Evolutionary conservation across 2,888 invertebrate species (phyloP).

Genomic region (Caenorhabditis sp.): DNA sequence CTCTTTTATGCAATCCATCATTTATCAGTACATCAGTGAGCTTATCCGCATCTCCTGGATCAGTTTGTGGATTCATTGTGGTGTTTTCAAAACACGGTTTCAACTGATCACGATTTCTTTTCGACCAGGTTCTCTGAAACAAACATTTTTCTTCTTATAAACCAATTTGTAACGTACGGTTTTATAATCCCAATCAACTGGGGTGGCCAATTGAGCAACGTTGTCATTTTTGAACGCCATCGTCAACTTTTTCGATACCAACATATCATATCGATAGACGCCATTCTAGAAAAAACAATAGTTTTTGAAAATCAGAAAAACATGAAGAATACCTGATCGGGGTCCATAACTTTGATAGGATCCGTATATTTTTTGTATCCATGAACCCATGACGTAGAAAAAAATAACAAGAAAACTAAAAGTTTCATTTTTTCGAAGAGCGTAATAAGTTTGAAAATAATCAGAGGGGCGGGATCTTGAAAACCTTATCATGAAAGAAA

Average conservation of each 20-base stretch:
- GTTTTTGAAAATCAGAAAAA: neutral
- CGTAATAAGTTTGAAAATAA: no score
- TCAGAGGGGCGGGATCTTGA: neutral
- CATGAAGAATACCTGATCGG: slow-evolving; percentile 10
- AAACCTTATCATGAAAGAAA: neutral
- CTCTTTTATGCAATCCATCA: slow-evolving; percentile 57
- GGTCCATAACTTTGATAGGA: slow-evolving; percentile 24
- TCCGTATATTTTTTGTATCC: slow-evolving; percentile 24
- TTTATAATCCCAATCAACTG: slow-evolving; percentile 55
- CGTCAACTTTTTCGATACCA: slow-evolving; percentile 49
- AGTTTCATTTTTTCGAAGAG: no score
- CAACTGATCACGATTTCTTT: slow-evolving; percentile 52
- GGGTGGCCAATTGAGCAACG: slow-evolving; percentile 36
- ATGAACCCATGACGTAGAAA: neutral
- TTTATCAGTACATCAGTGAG: slow-evolving; percentile 50
- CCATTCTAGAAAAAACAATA: slow-evolving; percentile 37
- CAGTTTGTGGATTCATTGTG: slow-evolving; percentile 25
- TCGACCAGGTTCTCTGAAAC: slow-evolving; percentile 47
- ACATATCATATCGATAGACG: slow-evolving; percentile 57
- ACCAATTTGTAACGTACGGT: slow-evolving; percentile 26
- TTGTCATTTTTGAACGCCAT: slow-evolving; percentile 53
- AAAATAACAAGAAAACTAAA: neutral
- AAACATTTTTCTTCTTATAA: neutral
- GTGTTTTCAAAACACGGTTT: slow-evolving; percentile 31
- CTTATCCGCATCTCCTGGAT: slow-evolving; percentile 23